Conservation (phyloP, 2,888 invertebrate species). For the Sinopyrophorus schimmeli region DNA sequence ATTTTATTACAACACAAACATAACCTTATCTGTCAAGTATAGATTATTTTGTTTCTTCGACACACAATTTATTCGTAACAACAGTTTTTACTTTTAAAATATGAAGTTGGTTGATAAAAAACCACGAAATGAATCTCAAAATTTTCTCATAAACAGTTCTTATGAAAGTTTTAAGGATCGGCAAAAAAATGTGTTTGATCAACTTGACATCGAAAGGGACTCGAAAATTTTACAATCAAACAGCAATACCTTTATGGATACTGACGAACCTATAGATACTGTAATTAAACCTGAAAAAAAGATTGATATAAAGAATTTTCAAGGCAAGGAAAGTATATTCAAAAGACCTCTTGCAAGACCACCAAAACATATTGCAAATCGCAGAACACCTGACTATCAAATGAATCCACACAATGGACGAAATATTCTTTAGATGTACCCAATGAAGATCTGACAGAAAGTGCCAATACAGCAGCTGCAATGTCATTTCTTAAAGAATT, state of each 20-base stretch:
- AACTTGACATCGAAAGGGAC: constrained; percentile 57
- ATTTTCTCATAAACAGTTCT: constrained; percentile 34
- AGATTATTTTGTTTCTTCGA: too few species aligned
- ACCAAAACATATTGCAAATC: constrained; percentile 62
- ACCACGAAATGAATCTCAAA: constrained; percentile 5
- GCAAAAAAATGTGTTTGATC: constrained; percentile 71
- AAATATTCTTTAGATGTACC: constrained; percentile 80
- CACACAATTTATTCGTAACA: too few species aligned
- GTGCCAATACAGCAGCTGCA: constrained; percentile 76
- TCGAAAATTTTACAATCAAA: constrained; percentile 25
- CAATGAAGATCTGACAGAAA: constrained; percentile 75
- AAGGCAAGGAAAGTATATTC: constrained; percentile 77
- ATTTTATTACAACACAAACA: too few species aligned
- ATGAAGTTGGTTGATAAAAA: too few species aligned
- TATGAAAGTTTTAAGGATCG: constrained; percentile 58
- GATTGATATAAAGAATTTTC: constrained; percentile 54
- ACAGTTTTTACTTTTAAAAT: too few species aligned
- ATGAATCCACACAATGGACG: constrained; percentile 80
- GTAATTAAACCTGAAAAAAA: constrained; percentile 37
- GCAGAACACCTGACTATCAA: constrained; percentile 60
- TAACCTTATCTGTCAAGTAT: too few species aligned
- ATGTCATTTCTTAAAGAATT: constrained; percentile 73
- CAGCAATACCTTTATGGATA: constrained; percentile 37
- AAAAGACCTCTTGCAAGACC: constrained; percentile 67
- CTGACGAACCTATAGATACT: constrained; percentile 4